Base-by-base conservation (phyloP, 2,113 vertebrate genomes). In the Saguinus midas region DNA sequence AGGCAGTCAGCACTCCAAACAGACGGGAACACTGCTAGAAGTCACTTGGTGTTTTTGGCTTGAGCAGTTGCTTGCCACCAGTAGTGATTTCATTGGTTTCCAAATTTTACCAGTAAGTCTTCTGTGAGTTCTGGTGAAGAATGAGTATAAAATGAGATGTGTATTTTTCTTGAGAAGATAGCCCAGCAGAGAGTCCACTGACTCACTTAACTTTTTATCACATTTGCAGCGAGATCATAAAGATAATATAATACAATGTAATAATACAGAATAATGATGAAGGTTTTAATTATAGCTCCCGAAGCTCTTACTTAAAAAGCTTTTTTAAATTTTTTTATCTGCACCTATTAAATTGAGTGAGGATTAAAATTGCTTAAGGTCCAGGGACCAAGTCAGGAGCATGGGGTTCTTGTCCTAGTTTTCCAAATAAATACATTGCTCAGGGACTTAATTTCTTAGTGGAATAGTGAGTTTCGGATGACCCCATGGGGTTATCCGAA, bases 361-460 rank as follows among this genome's bases (percentile, higher is more conserved):
- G 21, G 35, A 97, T 57, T 87, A 82, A 87, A 91, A 89, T 70
- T 94, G 55, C 40, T 94, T 80, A 79, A 64, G 58, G 55, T 96
- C 43, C 73, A 73, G 68, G 75, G 64, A 76, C 37, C 75, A 81
- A 80, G 10, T 78, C 27, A 76, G 45, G 48, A 93, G 37, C 87
- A 76, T 40, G 72, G 87, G 66, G 82, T 37, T 90, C 84, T 66
- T 81, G 57, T 50, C 82, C 87, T 87, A 93, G 21, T 85, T 96
- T 97, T 90, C 70, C 29, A 72, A 93, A 96, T 76, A 93, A 91
- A 86, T 52, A 25, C 45, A 78, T 73, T 86, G 79, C n/a, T 90
- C 14, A 45, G 87, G 75, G 80, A 91, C 37, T 88, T 85, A 3
- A 23, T 78, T 87, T 94, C 27, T 95, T 23, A 45, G 55, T 40